Conservation (phyloP, 2,888 invertebrate genomes). For the Amphiduros pacificus region DNA sequence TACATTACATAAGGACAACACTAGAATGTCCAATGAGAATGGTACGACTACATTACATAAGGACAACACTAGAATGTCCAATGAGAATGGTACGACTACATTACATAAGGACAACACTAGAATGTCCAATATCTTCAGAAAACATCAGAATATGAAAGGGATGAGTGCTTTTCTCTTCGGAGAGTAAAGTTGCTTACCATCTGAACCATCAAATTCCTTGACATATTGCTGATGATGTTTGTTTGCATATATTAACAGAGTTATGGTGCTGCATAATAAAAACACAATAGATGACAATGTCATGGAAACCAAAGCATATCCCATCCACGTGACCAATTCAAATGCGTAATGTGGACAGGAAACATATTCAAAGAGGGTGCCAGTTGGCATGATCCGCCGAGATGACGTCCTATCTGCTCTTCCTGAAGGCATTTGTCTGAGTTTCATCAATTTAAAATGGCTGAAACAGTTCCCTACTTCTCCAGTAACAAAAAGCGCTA, state of each 20-base stretch:
- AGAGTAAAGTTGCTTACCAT: constrained; percentile 11
- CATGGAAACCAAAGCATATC: constrained; percentile 15
- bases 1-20: too few relatives aligned
- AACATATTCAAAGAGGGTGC: constrained; percentile 8
- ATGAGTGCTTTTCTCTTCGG: constrained; percentile 17
- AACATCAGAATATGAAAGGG: constrained; percentile 21
- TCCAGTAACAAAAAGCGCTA: constrained; percentile 16
- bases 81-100: too few relatives aligned
- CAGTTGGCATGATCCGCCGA: constrained; percentile 7
- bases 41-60: too few relatives aligned
- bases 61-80: too few relatives aligned
- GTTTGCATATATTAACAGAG: constrained; percentile 10
- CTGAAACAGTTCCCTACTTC: constrained; percentile 19
- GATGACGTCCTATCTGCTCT: background rate
- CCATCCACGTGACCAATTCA: constrained; percentile 26
- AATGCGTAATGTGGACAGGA: constrained; percentile 25
- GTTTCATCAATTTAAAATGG: constrained; percentile 7
- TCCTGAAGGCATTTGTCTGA: background rate
- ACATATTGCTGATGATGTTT: constrained; percentile 13
- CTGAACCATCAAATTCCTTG: constrained; percentile 11
- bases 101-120: too few relatives aligned
- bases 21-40: too few relatives aligned
- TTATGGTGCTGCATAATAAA: background rate
- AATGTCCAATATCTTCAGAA: too few relatives aligned
- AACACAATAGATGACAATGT: constrained; percentile 20